Percentiles rank a stretch among this genome's conserved stretches.
phyloP scores from a whole-genome alignment of 2,797 vertebrate genomes.

The Neosalanx taihuensis region DNA sequence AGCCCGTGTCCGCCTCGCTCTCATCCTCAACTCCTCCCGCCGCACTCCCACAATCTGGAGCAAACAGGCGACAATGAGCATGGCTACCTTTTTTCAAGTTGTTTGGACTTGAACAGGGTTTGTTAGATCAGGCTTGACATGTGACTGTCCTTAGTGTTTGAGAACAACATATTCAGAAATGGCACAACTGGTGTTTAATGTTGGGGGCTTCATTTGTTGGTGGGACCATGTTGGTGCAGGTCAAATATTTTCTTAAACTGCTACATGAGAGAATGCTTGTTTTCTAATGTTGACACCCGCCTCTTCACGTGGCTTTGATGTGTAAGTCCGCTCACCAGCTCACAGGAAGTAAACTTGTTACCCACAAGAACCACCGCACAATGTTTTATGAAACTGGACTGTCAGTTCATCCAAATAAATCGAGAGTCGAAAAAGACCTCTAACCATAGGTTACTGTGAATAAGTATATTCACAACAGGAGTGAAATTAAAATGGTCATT shows the following conservation, averaged over 20 bases:
- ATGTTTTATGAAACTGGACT: background rate
- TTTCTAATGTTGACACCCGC: too few species aligned
- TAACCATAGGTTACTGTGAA: background rate
- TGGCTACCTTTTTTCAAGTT: too few species aligned
- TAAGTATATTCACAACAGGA: background rate
- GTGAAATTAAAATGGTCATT: background rate
- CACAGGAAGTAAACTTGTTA: background rate
- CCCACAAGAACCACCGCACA: background rate
- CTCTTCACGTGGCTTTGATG: too few species aligned
- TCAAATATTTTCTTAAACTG: too few species aligned
- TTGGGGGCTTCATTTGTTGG: too few species aligned
- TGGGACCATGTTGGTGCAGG: too few species aligned
- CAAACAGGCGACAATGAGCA: background rate
- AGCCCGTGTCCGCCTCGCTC: slow-evolving; percentile 87
- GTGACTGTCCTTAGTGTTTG: too few species aligned
- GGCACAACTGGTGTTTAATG: too few species aligned
- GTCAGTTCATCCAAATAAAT: background rate
- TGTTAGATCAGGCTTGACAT: too few species aligned
- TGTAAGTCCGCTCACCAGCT: background rate
- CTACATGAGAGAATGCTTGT: too few species aligned
- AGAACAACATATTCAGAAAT: too few species aligned
- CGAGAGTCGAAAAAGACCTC: background rate
- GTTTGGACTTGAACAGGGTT: too few species aligned
- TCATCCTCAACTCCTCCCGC: slow-evolving; percentile 83
- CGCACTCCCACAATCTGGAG: slow-evolving; percentile 81